Base-by-base conservation (phyloP, 2,113 vertebrate species). In the Trematocara macrostoma region DNA sequence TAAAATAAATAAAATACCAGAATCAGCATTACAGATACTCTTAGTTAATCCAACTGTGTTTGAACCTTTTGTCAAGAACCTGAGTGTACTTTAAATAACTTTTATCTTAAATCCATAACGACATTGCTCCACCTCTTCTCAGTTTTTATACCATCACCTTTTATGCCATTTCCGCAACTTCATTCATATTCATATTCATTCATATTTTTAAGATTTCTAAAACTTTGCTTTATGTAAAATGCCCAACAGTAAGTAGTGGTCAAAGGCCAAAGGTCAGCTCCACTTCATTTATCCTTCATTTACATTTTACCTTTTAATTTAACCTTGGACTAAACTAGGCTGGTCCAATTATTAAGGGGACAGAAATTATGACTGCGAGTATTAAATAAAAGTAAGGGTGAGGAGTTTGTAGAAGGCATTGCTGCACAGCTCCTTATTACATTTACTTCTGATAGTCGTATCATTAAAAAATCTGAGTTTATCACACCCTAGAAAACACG, bases 1-100 rank as follows among this genome's bases (percentile, higher is more conserved):
- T 84, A 20, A 42, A 92, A 93, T 93, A 92, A 92, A 93, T 91
- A 89, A 80, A 86, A 53, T 53, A 76, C 45, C 11, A 31, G 64
- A 71, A 84, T 81, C n/a, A 59, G 15, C 26, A 35, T 80, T 84
- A 31, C 45, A 76, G 42, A 49, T 18, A 29, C 29, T 8, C 26
- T 29, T 47, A 29, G 23, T 47, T 74, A 74, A 29, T 47, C 42
- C 42, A 18, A 18, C 42, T 47, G 42, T 74, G 23, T 49, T 51
- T 76, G 15, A 18, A 76, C 9, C 26, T 49, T 74, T 47, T 47
- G 8, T 45, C 42, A 47, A 29, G 69, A 74, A 45, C 23, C 69
- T 7, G 15, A 18, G 23, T 76, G 23, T 49, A 31, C 23, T n/a
- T 51, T 31, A 51, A 51, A 31, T 76, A 76, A 7, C 15, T 49